A percentile compares a stretch with the other conserved stretches of the same genome.
Evolutionary conservation across 2,888 invertebrate species (phyloP).

Genomic region (Leucophenga maculata): DNA sequence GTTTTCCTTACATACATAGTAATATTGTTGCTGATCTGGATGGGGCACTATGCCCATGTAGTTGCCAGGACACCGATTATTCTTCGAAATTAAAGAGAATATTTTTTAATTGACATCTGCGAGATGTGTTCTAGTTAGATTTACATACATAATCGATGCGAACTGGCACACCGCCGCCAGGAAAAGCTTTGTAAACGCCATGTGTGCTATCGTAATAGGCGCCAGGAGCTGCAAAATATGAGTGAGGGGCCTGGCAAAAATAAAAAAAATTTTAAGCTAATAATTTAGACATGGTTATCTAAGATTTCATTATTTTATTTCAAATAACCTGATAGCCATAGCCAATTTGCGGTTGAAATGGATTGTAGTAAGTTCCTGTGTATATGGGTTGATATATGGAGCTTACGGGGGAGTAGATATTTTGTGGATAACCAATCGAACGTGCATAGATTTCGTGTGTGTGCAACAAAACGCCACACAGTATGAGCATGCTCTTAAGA

Average conservation of each 20-base stretch:
- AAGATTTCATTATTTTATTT: background rate
- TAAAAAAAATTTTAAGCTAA: background rate
- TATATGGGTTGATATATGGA: conserved; percentile 27
- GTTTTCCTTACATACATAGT: conserved; percentile 71
- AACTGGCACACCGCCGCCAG: conserved; percentile 71
- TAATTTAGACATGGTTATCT: no score
- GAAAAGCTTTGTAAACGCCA: conserved; percentile 62
- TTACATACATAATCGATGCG: conserved; percentile 67
- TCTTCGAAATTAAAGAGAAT: conserved; percentile 44
- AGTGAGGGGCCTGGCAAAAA: background rate
- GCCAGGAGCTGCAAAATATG: conserved; percentile 47
- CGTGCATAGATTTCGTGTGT: conserved; percentile 28
- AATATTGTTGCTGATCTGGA: conserved; percentile 70
- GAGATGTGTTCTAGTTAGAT: background rate
- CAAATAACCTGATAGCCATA: conserved; percentile 38
- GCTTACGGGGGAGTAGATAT: conserved; percentile 20
- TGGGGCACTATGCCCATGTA: conserved; percentile 69
- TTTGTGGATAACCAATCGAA: conserved; percentile 31
- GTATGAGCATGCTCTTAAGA: conserved; percentile 29
- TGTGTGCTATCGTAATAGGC: conserved; percentile 61
- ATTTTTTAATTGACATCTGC: background rate
- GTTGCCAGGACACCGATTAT: conserved; percentile 67
- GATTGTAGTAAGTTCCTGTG: conserved; percentile 36
- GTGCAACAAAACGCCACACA: conserved; percentile 32
- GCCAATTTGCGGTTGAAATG: conserved; percentile 39